Evolutionary conservation across 2,113 vertebrate genomes (phyloP).

Genomic region (Candoia aspera): DNA sequence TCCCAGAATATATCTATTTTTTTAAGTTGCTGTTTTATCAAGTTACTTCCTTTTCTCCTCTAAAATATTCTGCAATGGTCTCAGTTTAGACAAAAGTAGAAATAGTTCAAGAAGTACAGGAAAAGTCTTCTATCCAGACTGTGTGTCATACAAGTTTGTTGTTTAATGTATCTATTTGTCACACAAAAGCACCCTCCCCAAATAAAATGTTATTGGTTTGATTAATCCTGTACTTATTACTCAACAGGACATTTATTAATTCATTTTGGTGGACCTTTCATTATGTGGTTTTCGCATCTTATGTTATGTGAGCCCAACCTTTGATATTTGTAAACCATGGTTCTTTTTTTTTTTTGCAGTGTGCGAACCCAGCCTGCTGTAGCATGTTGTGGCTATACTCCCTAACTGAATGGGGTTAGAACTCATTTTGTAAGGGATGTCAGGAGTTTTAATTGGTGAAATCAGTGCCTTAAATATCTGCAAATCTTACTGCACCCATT

Average conservation of each 20-base stretch:
- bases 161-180: not conserved
- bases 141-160: not conserved
- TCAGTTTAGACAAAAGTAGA: no score
- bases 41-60: no score
- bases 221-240: not conserved
- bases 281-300: not conserved
- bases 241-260: not conserved
- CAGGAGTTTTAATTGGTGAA: not conserved
- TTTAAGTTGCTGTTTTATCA: not conserved
- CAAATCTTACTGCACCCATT: not conserved
- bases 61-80: not conserved
- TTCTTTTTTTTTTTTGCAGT: not conserved
- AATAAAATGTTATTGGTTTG: not conserved
- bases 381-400: not conserved
- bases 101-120: no score
- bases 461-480: not conserved
- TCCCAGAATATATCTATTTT: not conserved
- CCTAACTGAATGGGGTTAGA: not conserved
- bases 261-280: not conserved
- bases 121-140: not conserved
- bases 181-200: not conserved
- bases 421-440: not conserved
- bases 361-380: not conserved
- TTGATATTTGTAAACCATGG: not conserved
- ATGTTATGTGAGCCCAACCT: not conserved